Base-by-base conservation (phyloP, 2,113 vertebrate species). In the Cryptomyrus ogoouensis region DNA sequence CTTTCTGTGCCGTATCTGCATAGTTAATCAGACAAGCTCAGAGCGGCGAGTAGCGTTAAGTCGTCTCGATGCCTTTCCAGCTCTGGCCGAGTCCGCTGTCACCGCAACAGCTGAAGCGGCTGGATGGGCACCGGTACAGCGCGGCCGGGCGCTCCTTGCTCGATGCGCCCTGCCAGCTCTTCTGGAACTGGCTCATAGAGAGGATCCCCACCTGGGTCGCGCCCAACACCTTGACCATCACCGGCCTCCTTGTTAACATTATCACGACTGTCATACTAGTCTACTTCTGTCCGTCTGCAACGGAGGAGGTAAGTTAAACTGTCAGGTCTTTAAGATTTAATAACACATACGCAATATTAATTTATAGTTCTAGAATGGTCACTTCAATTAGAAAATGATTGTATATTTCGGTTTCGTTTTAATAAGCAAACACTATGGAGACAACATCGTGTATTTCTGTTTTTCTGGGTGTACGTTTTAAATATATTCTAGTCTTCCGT, bases 61-160 rank as follows among this genome's bases (percentile, higher is more conserved):
- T 46, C 3, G 44, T 58, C 13, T 5, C 31, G 44, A 35, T 88
- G 46, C 89, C 86, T 90, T 92, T 12, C 1, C 21, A 94, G 92
- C 88, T 90, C 92, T 95, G 97, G 94, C 93, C 95, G 5, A 96
- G 96, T 94, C 97, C 97, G 91, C 96, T 99, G 93, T 96, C 96
- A 91, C 92, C 95, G n/a, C 95, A 95, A 90, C 98, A 98, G 93
- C 96, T 99, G 86, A 96, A 95, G 96, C 97, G 98, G 62, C 94
- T 98, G 94, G 97, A 97, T 92, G 97, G 98, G 92, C 98, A 98
- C 91, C 96, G 96, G 93, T 99, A 99, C 97, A 96, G 94, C 94
- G 95, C 96, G 31, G 88, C 94, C 0, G 98, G 98, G 13, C 92
- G 96, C 17, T 99, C 98, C 88, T 92, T 99, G 93, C 92, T 98